Base-by-base conservation (phyloP, 2,797 vertebrate species). In the Anas georgica region DNA sequence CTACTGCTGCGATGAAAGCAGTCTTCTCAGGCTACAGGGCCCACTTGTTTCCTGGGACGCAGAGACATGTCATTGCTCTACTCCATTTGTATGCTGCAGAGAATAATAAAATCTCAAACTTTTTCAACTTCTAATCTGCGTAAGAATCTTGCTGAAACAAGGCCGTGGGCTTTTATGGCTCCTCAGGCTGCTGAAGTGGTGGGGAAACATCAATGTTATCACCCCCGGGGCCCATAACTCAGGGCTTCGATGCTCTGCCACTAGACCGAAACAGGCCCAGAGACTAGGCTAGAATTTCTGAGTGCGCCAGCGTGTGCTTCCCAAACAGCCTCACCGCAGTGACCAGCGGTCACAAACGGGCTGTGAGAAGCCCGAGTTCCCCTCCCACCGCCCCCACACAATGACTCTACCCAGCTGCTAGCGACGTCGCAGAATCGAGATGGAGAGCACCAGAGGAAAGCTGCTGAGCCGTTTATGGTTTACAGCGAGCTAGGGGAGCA, bases 401-500 rank as follows among this genome's bases (percentile, higher is more conserved):
- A 33, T 7, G 23, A 39, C 39, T 70, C 80, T 83, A 46, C 52
- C 59, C 60, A 63, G 69, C 78, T 63, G 25, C 88, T 67, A 63
- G 26, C 54, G 86, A 28, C 62, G 33, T 5, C 1, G 8, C 80
- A 80, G 55, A n/a, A 81, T 4, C 0, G 0, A 82, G 46, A 35
- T 1, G 14, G 29, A 62, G 39, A 70, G 23, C 25, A 41, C 11
- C 37, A 46, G 78, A 50, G 14, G 43, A 86, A 93, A 41, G 48
- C 81, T 72, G 60, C 62, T 10, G n/a, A 82, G 46, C 43, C 35
- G 45, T 25, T 64, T 70, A 41, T 0, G 2, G 43, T 59, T 93
- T 77, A 83, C 31, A 83, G 50, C 3, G 7, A 66, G 13, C 73
- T 56, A 56, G 35, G 59, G 63, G 86, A 54, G 70, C 54, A 54